Evolutionary conservation across 2,888 invertebrate species (phyloP).

Genomic region (Meteorus cinctellus): DNA sequence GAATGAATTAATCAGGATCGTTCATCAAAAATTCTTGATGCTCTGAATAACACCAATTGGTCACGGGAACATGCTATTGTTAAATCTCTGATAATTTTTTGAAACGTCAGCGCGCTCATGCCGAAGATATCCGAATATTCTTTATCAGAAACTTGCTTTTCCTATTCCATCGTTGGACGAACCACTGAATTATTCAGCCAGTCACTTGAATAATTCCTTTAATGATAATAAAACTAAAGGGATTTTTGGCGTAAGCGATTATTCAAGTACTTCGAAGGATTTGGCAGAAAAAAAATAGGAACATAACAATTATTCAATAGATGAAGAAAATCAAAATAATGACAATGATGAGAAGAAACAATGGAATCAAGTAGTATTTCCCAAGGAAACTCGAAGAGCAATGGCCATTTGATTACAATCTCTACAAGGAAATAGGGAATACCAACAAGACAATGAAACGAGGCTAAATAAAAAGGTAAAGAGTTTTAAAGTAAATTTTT

Average conservation of each 20-base stretch:
- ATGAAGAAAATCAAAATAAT: neutral
- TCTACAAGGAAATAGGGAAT: neutral
- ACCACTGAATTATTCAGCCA: neutral
- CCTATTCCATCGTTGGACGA: neutral
- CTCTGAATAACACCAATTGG: neutral
- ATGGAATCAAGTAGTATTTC: neutral
- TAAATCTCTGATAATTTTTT: neutral
- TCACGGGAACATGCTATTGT: neutral
- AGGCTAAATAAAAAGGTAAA: neutral
- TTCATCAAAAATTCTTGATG: neutral
- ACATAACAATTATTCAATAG: no score
- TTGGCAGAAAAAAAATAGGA: no score
- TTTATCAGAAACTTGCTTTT: neutral
- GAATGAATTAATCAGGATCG: neutral
- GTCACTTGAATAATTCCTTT: neutral
- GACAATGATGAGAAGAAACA: neutral
- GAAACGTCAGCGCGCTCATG: neutral
- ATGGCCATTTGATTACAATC: neutral
- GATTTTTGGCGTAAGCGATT: no score
- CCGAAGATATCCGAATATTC: neutral
- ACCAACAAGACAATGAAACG: neutral
- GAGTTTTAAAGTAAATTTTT: neutral
- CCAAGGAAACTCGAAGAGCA: neutral
- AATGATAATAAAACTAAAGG: neutral
- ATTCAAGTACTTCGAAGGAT: neutral